Evolutionary conservation across 1,140 invertebrate species (phyloP), one percentile per base, ranked within the genome.

Genomic region (Tigriopus japonicus): DNA sequence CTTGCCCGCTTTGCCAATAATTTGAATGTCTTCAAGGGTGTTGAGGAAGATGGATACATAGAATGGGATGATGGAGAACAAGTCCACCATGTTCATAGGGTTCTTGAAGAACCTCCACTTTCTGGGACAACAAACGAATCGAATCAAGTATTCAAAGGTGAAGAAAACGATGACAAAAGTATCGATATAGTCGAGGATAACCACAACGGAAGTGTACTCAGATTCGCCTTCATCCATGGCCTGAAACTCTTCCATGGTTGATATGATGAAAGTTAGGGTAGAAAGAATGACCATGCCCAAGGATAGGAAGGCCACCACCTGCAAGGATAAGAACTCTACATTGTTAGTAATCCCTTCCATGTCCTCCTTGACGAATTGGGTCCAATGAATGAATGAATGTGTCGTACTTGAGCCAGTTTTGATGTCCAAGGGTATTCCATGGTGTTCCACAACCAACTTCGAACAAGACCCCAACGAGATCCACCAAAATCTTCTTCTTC

Each of bases 341-440:
- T 21, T 5, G 28, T 35, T 5, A 35, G 28, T 35, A 35, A 35
- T 35, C 28, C 28, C 28, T 9, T 35, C 28, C 3, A 35, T 5
- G 28, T 9, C 28, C 28, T 9, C 28, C 28, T 35, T 35, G 28
- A 5, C 28, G 28, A 35, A 35, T 35, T 35, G 3, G 28, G 28
- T 35, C 9, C 9, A 35, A 9, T 35, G 28, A 35, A 35, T 9
- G 28, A 35, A 35, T 35, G 28, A 35, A 35, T 35, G 28, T 35
- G 28, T 35, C n/a, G 35, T 15, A 58, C 55, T 23, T 58, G 55
- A 40, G 55, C 55, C 13, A 42, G n/a, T 61, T 49, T 54, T 7
- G 59, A 61, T 2, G 59, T 61, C 59, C 59, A 61, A n/a, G 59
- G 59, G 23, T 61, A 61, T 21, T 61, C 59, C 24, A 61, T 35